A percentile compares a stretch with the other conserved stretches of the same genome.
These are phyloP conservation scores for Leucosticte australis DNA, from an alignment of 2,113 vertebrate genomes.

Conservation along the genomic window DNA sequence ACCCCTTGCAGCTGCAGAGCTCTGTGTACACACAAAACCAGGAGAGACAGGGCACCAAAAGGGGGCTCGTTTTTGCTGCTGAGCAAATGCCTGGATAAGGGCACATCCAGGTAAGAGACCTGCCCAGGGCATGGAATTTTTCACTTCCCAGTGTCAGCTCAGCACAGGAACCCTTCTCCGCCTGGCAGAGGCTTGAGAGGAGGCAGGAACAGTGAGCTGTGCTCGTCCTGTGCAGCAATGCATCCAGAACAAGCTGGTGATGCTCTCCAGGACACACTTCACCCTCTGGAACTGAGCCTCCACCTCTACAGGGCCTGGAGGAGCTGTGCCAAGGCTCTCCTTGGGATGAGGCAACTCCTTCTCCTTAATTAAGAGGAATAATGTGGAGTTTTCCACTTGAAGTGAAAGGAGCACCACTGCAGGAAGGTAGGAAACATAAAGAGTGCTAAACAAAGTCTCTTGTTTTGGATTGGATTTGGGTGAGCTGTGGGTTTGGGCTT, in stretches of 20 bases:
- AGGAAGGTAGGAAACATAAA: background rate
- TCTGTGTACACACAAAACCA: background rate
- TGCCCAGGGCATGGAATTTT: too few species aligned
- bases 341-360: background rate
- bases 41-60: background rate
- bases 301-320: background rate
- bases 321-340: background rate
- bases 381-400: background rate
- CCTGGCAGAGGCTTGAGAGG: background rate
- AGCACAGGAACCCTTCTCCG: background rate
- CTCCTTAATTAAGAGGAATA: background rate
- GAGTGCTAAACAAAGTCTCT: background rate
- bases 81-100: fast-evolving
- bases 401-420: background rate
- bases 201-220: fast-evolving
- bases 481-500: background rate
- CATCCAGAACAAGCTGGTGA: background rate
- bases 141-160: background rate
- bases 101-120: background rate
- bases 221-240: fast-evolving
- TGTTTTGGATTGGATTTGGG: background rate
- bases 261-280: background rate
- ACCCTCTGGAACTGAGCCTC: background rate
- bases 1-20: background rate
- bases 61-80: background rate